These are phyloP conservation scores for Watsonalla binaria DNA, from an alignment of 2,888 invertebrate species.

Conservation along the genomic window DNA sequence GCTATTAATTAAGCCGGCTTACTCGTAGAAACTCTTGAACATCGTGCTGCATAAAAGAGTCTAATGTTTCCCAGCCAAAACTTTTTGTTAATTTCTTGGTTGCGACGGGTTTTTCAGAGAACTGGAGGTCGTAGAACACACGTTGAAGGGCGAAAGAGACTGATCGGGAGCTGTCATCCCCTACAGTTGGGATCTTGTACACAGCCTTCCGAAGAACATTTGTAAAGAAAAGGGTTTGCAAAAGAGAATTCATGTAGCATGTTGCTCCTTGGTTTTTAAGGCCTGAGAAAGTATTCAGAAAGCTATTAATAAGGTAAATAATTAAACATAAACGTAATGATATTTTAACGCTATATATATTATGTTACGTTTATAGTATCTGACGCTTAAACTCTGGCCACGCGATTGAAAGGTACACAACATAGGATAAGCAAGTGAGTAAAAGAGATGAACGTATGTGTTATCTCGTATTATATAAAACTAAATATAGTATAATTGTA, in stretches of 20 bases:
- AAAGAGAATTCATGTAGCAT: conserved; percentile 99
- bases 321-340: too few species aligned
- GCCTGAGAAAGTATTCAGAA: conserved; percentile 68
- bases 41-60: conserved; percentile 99
- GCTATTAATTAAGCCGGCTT: conserved; percentile 11
- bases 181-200: conserved; percentile 98
- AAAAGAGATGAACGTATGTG: too few species aligned
- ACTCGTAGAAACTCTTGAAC: conserved; percentile 92
- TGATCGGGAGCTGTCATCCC: conserved; percentile 91
- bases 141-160: conserved; percentile 97
- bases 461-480: too few species aligned
- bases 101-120: conserved; percentile 97
- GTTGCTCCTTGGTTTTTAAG: conserved; percentile 99
- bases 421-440: too few species aligned
- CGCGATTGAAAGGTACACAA: too few species aligned
- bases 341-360: too few species aligned
- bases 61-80: conserved; percentile 99
- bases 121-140: conserved; percentile 98
- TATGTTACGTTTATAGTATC: too few species aligned
- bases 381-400: too few species aligned
- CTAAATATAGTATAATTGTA: too few species aligned
- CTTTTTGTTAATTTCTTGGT: conserved; percentile 99
- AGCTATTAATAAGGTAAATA: too few species aligned
- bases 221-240: conserved; percentile 98
- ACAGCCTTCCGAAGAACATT: conserved; percentile 94